Base-by-base conservation (phyloP, 2,888 invertebrate species). In the Nipponacmea schrenckii region DNA sequence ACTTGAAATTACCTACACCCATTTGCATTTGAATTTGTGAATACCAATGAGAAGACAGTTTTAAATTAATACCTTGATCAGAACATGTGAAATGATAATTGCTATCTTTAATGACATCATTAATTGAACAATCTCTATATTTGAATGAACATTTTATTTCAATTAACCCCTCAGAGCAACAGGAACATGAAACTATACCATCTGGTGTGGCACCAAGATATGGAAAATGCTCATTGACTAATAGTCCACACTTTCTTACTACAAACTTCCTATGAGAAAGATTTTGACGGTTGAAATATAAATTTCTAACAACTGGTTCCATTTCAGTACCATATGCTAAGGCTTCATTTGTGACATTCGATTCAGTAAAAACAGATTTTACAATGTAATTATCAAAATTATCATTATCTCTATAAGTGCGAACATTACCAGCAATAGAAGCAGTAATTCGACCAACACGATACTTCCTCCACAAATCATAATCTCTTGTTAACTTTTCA, bases 11-110 rank as follows among this genome's bases (percentile, higher is more conserved):
- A 63, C 63, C 14, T 17, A 63, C 63, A 63, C 63, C 63, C 63
- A 63, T 63, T 27, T 63, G 63, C 63, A 15, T 17, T n/a, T 63
- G 63, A 63, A 63, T 27, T 63, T 63, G 63, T 17, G 26, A 26
- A 27, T 63, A 63, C 14, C 20, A 63, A 17, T 5, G 1, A 20
- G 14, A 20, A 15, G 63, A 17, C 14, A 15, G 24, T 15, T 15
- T 26, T 63, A 63, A 63, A 17, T 63, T 63, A 26, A 27, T n/a
- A n/a, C n/a, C n/a, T n/a, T n/a, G n/a, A n/a, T n/a, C n/a, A n/a
- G n/a, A n/a, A n/a, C n/a, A n/a, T n/a, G n/a, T n/a, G n/a, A n/a
- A n/a, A n/a, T n/a, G n/a, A n/a, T n/a, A n/a, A n/a, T n/a, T n/a
- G n/a, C n/a, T n/a, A n/a, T n/a, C n/a, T n/a, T n/a, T n/a, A n/a